Evolutionary conservation across 2,113 vertebrate genomes (phyloP).

Genomic region (Bombycilla garrulus): DNA sequence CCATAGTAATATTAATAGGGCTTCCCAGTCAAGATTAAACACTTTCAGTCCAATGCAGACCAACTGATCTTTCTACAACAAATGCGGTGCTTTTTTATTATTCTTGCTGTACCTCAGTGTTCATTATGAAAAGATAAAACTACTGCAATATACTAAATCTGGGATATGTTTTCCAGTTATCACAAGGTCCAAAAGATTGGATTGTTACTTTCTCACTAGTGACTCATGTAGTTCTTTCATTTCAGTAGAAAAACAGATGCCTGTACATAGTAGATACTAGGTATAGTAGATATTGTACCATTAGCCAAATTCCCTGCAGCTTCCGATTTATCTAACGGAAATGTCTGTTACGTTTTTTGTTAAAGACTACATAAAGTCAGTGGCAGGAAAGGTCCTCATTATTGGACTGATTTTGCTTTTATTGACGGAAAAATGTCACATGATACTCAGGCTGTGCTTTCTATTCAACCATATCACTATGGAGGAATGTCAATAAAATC

Average conservation of each 20-base stretch:
- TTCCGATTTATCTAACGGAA: constrained; percentile 66
- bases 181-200: constrained; percentile 62
- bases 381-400: constrained; percentile 72
- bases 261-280: constrained; percentile 69
- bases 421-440: constrained; percentile 76
- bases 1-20: neutral
- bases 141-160: constrained; percentile 65
- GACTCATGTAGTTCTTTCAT: constrained; percentile 70
- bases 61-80: constrained; percentile 66
- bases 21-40: constrained; percentile 76
- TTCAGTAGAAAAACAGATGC: constrained; percentile 65
- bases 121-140: constrained; percentile 43
- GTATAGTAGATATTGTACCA: constrained; percentile 70
- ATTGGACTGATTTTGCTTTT: constrained; percentile 76
- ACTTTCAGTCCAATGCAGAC: constrained; percentile 68
- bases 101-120: constrained; percentile 69
- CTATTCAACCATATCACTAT: constrained; percentile 80
- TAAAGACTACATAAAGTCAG: constrained; percentile 69
- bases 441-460: constrained; percentile 86
- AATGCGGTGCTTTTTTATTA: constrained; percentile 73
- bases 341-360: constrained; percentile 68
- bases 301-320: constrained; percentile 74
- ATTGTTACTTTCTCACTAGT: constrained; percentile 71
- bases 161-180: constrained; percentile 53
- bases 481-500: constrained; percentile 90